phyloP scores from a whole-genome alignment of 1,140 invertebrate genomes.

The Thaumatotibia leucotreta region DNA sequence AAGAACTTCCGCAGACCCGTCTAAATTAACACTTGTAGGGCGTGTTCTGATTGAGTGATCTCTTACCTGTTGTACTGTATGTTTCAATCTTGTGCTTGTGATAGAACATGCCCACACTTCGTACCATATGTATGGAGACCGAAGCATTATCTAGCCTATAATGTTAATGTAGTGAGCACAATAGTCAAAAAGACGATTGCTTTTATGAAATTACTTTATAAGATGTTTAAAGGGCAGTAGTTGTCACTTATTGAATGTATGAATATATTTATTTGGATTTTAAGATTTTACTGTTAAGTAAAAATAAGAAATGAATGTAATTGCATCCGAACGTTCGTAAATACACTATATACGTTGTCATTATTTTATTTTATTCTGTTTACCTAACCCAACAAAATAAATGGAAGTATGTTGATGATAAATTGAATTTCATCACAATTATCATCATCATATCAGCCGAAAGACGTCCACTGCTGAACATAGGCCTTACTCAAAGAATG shows the following conservation, averaged over 20 bases:
- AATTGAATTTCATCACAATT: too few species aligned
- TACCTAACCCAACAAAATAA: not conserved
- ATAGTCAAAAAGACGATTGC: not conserved
- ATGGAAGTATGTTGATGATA: too few species aligned
- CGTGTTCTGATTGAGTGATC: not conserved
- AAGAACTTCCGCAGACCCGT: slow-evolving; percentile 93
- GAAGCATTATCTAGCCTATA: not conserved
- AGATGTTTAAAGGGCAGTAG: not conserved
- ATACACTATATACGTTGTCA: slow-evolving; percentile 2
- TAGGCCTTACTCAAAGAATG: too few species aligned
- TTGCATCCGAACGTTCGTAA: not conserved
- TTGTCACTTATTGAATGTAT: slow-evolving; percentile 26
- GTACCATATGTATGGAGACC: not conserved
- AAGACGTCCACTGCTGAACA: too few species aligned
- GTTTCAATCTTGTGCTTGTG: not conserved
- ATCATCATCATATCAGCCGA: too few species aligned
- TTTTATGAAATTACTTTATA: not conserved
- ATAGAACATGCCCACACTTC: not conserved
- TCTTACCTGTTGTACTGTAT: not conserved
- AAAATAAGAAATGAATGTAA: slow-evolving; percentile 5
- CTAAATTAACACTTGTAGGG: slow-evolving; percentile 41
- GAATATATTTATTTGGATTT: slow-evolving; percentile 34
- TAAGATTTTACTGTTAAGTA: slow-evolving; percentile 18
- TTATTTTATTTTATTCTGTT: not conserved
- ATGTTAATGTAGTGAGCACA: slow-evolving; percentile 2